Percentiles rank a stretch among this genome's conserved stretches.
These are phyloP conservation scores for Delia radicum DNA, from an alignment of 1,140 invertebrate genomes.

Conservation along the genomic window DNA sequence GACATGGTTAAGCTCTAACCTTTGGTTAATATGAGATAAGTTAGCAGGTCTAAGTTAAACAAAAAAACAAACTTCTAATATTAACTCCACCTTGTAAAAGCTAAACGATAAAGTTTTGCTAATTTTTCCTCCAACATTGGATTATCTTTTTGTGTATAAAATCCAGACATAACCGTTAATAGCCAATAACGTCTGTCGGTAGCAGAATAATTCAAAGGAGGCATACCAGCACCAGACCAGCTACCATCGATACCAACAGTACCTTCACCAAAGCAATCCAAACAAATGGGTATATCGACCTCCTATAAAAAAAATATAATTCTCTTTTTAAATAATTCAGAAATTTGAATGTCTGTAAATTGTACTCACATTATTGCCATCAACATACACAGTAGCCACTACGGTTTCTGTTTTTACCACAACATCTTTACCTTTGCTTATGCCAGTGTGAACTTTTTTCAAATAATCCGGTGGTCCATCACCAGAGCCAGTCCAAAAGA, in stretches of 20 bases:
- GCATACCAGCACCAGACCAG: slow-evolving; percentile 40
- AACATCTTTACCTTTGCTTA: slow-evolving; percentile 51
- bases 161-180: slow-evolving; percentile 69
- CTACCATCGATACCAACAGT: slow-evolving; percentile 36
- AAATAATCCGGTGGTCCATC: slow-evolving; percentile 63
- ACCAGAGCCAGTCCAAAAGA: slow-evolving; percentile 82
- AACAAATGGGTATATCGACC: slow-evolving; percentile 52
- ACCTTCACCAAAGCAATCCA: slow-evolving; percentile 47
- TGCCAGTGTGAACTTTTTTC: slow-evolving; percentile 51
- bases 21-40: too few species aligned
- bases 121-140: slow-evolving; percentile 62
- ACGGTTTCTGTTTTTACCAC: slow-evolving; percentile 59
- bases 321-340: too few species aligned
- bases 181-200: slow-evolving; percentile 73
- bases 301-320: slow-evolving; percentile 33
- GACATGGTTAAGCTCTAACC: too few species aligned
- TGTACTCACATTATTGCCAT: slow-evolving; percentile 49
- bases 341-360: neutral
- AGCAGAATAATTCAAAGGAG: slow-evolving; percentile 49
- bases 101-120: slow-evolving; percentile 65
- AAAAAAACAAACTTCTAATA: too few species aligned
- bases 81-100: slow-evolving; percentile 62
- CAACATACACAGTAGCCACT: slow-evolving; percentile 65
- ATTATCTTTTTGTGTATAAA: slow-evolving; percentile 52
- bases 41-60: too few species aligned